These are phyloP conservation scores for Gambusia yucatana DNA, from an alignment of 2,797 vertebrate species.

Conservation along the genomic window DNA sequence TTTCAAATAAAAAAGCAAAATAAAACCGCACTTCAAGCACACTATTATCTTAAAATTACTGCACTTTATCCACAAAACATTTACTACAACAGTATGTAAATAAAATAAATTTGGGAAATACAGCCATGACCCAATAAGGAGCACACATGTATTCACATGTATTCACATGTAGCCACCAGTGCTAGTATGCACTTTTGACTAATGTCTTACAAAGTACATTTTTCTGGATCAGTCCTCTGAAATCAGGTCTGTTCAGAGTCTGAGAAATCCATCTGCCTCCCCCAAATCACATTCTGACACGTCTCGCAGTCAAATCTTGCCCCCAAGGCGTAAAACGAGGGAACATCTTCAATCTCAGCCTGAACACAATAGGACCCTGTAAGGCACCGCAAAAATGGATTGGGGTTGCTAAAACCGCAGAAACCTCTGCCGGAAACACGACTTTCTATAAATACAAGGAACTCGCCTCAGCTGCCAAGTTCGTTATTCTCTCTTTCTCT, in stretches of 20 bases:
- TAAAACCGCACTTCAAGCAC: constrained; percentile 55
- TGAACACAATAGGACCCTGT: constrained; percentile 79
- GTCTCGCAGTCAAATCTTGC: constrained; percentile 81
- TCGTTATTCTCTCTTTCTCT: constrained; percentile 64
- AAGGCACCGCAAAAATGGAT: constrained; percentile 83
- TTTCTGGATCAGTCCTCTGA: constrained; percentile 61
- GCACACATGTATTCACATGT: constrained; percentile 17
- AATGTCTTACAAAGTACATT: constrained; percentile 61
- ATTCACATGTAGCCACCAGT: constrained; percentile 62
- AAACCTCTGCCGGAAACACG: constrained; percentile 87
- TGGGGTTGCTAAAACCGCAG: constrained; percentile 80
- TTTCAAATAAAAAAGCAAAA: constrained; percentile 36
- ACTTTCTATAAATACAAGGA: constrained; percentile 85
- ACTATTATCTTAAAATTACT: constrained; percentile 42
- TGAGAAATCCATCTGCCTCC: constrained; percentile 75
- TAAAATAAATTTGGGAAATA: constrained; percentile 26
- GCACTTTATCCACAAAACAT: constrained; percentile 23
- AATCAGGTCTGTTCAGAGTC: constrained; percentile 67
- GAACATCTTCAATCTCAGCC: constrained; percentile 82
- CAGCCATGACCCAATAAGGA: constrained; percentile 36
- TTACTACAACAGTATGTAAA: constrained; percentile 2
- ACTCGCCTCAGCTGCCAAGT: constrained; percentile 83
- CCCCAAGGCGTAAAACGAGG: constrained; percentile 80
- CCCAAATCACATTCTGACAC: constrained; percentile 82
- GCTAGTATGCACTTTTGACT: constrained; percentile 52